Percentiles rank a stretch among this genome's conserved stretches.
Conservation (phyloP, 2,113 vertebrate species). For the Gymnocephalus cernua region DNA sequence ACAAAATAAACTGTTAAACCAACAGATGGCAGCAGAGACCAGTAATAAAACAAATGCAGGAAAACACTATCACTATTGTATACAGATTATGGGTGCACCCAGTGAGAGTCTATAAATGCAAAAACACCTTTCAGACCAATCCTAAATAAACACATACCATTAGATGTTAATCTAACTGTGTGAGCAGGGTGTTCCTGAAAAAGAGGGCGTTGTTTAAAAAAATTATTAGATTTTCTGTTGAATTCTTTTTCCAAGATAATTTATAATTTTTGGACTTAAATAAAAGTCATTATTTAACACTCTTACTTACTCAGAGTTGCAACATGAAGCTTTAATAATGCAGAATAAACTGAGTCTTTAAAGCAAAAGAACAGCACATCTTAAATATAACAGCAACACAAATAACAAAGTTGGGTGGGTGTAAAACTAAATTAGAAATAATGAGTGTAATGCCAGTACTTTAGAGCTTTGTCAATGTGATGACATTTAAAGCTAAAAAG, state of each 20-base stretch:
- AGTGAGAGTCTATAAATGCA: not conserved
- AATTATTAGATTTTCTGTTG: not conserved
- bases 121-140: not conserved
- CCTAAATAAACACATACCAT: not conserved
- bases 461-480: not conserved
- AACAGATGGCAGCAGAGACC: not conserved
- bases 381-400: not conserved
- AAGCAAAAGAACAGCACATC: not conserved
- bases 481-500: not conserved
- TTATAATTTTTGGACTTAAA: not conserved
- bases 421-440: not conserved
- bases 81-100: not conserved
- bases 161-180: not conserved
- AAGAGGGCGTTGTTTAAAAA: not conserved
- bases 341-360: not conserved
- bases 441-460: not conserved
- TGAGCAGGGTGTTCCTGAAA: not conserved
- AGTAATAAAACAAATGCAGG: not conserved
- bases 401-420: not conserved
- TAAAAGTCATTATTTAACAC: not conserved
- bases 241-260: not conserved
- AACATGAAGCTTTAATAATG: not conserved
- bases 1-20: not conserved
- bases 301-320: not conserved
- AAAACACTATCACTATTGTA: not conserved